Conservation (phyloP, 2,888 invertebrate species). For the Epinotia brunnichana region DNA sequence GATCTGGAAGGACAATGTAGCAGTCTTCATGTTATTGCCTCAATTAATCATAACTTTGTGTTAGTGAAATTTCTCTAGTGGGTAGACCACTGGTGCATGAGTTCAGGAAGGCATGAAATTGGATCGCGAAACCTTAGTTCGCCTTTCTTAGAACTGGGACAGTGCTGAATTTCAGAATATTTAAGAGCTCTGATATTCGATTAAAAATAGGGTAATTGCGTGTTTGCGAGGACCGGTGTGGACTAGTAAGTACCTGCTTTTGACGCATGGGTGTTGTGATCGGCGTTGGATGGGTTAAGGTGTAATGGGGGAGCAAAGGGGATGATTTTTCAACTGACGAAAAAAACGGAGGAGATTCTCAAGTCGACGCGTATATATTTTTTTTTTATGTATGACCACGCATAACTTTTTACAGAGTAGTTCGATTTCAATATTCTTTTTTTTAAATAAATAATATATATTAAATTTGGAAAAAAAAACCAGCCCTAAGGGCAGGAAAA, state of each 20-base stretch:
- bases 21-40: conserved; percentile 76
- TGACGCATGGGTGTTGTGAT: no score
- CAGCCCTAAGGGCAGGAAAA: no score
- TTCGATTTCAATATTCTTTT: no score
- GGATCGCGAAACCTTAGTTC: conserved; percentile 74
- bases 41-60: conserved; percentile 83
- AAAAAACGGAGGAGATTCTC: no score
- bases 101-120: conserved; percentile 82
- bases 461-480: no score
- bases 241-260: background rate
- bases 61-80: conserved; percentile 80
- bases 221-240: background rate
- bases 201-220: background rate
- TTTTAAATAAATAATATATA: no score
- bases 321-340: no score
- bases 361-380: no score
- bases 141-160: conserved; percentile 68
- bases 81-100: conserved; percentile 76
- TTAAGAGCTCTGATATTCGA: conserved; percentile 46
- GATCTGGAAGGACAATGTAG: conserved; percentile 63
- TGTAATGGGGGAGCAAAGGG: no score
- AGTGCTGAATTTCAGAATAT: conserved; percentile 67
- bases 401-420: no score
- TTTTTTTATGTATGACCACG: no score
- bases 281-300: no score